Evolutionary conservation across 2,888 invertebrate genomes (phyloP), one percentile per base, ranked within the genome.

Genomic region (Alloplasta piceator): DNA sequence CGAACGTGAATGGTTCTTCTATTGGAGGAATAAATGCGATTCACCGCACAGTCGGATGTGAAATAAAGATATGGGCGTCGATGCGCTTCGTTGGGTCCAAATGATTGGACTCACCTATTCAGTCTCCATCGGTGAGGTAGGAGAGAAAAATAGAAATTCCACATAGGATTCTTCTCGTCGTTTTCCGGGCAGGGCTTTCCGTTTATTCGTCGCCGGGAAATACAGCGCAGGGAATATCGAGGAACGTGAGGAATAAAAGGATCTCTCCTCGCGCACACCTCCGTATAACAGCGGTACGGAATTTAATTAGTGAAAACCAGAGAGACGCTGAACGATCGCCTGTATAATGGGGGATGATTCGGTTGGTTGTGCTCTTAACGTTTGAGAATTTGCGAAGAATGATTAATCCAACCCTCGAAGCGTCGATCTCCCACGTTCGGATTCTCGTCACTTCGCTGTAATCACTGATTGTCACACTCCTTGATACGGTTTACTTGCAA

Each of bases 71-170:
- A 43, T 52, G 26, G 39, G 12, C 46, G 46, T 75, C 58, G 58
- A 71, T 71, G 43, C 12, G 60, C 66, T 66, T 16, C 52, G 71
- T 10, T 50, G 67, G 67, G n/a, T 72, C 66, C 50, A 41, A 55
- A 77, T 64, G 43, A 73, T 73, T 43, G 72, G 50, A 43, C 63
- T 72, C 39, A 48, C n/a, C 75, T 38, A 80, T 80, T 76, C 38
- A 80, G 72, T 16, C 56, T n/a, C 9, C 41, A 38, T 6, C 48
- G 48, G n/a, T n/a, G 48, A n/a, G 48, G 12, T 9, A 10, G 10
- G 58, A 4, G 50, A 56, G 64, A 73, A 43, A 73, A 77, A 81
- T 77, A 77, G 77, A 70, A 73, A 81, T 81, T 81, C 80, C 80
- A n/a, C 41, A 39, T 50, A n/a, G 63, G 55, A 63, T 74, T 66